Percentiles rank a stretch among this genome's conserved stretches.
These are phyloP conservation scores for Lutraria lutraria DNA, from an alignment of 2,888 invertebrate species.

Conservation along the genomic window DNA sequence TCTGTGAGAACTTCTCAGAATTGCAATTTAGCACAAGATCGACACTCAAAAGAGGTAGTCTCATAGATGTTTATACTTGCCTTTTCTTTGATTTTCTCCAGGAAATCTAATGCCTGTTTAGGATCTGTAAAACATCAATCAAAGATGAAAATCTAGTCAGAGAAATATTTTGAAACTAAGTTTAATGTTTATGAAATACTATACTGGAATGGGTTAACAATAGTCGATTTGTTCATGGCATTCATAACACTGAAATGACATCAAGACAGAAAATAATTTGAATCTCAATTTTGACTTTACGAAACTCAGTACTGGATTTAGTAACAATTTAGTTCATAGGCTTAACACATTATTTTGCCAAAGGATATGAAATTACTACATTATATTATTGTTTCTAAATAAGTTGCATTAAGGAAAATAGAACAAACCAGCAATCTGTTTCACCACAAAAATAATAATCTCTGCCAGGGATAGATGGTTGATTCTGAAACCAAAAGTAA, in stretches of 20 bases:
- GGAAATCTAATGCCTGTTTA: constrained; percentile 94
- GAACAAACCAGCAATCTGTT: constrained; percentile 83
- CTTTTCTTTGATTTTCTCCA: constrained; percentile 95
- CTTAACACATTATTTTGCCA: no score
- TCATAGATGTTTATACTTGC: constrained; percentile 87
- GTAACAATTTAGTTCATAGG: no score
- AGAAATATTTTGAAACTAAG: background rate
- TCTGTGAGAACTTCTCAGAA: no score
- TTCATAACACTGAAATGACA: no score
- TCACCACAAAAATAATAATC: constrained; percentile 88
- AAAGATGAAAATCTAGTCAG: background rate
- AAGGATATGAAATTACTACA: no score
- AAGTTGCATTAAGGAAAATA: background rate
- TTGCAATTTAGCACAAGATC: no score
- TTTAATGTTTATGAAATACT: background rate
- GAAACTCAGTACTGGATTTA: no score
- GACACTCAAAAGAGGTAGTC: background rate
- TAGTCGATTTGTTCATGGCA: background rate
- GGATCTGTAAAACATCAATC: constrained; percentile 89
- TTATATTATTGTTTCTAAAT: background rate
- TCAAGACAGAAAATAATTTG: no score
- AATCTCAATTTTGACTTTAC: no score
- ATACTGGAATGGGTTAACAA: background rate
- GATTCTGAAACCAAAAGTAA: constrained; percentile 90
- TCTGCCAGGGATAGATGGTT: constrained; percentile 97